These are phyloP conservation scores for Siphlonurus alternatus DNA, from an alignment of 2,888 invertebrate genomes.

Conservation along the genomic window DNA sequence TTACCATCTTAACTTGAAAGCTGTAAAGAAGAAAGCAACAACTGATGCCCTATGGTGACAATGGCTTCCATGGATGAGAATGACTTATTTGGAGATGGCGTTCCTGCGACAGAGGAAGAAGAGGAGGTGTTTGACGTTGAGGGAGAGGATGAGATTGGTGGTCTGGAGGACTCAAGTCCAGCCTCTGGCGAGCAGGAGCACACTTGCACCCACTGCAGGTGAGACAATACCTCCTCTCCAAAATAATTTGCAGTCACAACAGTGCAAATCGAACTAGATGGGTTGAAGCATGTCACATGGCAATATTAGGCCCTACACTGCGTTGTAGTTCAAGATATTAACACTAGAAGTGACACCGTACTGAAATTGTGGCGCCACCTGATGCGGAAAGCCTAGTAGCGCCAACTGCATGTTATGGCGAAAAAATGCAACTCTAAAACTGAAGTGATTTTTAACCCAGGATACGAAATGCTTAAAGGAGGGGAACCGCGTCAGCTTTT, in stretches of 20 bases:
- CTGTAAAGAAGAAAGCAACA: not conserved
- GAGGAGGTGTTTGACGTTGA: constrained; percentile 8
- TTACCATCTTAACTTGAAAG: no score
- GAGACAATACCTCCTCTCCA: not conserved
- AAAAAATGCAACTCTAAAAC: no score
- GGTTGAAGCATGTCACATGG: not conserved
- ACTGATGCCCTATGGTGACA: not conserved
- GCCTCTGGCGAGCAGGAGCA: constrained; percentile 32
- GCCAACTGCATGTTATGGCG: no score
- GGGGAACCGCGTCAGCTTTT: no score
- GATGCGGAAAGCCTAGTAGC: no score
- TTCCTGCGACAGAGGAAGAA: constrained; percentile 8
- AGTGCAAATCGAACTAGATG: not conserved
- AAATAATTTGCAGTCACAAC: not conserved
- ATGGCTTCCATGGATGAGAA: not conserved
- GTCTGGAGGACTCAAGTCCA: constrained; percentile 25
- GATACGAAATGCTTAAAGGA: no score
- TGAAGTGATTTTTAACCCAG: no score
- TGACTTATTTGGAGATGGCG: not conserved
- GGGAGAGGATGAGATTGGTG: constrained; percentile 6
- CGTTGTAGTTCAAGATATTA: no score
- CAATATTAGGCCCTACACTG: not conserved
- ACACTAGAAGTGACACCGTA: no score
- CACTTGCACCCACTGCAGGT: constrained; percentile 41
- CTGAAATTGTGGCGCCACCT: no score